Base-by-base conservation (phyloP, 2,888 invertebrate species). In the Choristoneura rosaceana region DNA sequence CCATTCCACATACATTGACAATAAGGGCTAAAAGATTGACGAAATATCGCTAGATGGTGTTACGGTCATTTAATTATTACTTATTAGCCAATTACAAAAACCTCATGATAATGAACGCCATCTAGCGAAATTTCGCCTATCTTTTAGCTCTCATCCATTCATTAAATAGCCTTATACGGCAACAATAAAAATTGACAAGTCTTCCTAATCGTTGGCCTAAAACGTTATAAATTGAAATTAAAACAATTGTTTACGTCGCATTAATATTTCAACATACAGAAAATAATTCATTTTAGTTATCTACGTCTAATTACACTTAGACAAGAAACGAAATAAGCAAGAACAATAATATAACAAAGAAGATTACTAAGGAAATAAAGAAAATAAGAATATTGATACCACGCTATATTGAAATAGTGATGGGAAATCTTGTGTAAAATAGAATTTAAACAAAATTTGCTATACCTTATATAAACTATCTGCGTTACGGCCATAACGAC, bases 181-280 rank as follows among this genome's bases (percentile, higher is more conserved):
- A 47, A 47, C 5, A 47, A 47, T 47, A n/a, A n/a, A 14, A n/a
- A 45, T 45, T 45, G 3, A 47, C n/a, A 47, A 47, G 14, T 47
- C n/a, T 47, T 47, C n/a, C n/a, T 47, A 47, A 47, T 47, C 47
- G 47, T 47, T 47, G 47, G n/a, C 47, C 47, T 47, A n/a, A 47
- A 47, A 47, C 47, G 12, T 47, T n/a, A n/a, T 1, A n/a, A 47
- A 47, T 47, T n/a, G 1, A 4, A n/a, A 47, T 47, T n/a, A 47
- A 47, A 47, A n/a, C 14, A n/a, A n/a, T 1, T 47, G n/a, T n/a
- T 4, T 38, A 47, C 5, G 45, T 12, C 10, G 12, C 14, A 45
- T 45, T 45, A 45, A 45, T 12, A 14, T 45, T 12, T 25, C 25
- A 25, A 0, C 25, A 25, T 2, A 25, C 25, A 25, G 25, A 25